Base-by-base conservation (phyloP, 2,113 vertebrate species). In the Oriolus oriolus region DNA sequence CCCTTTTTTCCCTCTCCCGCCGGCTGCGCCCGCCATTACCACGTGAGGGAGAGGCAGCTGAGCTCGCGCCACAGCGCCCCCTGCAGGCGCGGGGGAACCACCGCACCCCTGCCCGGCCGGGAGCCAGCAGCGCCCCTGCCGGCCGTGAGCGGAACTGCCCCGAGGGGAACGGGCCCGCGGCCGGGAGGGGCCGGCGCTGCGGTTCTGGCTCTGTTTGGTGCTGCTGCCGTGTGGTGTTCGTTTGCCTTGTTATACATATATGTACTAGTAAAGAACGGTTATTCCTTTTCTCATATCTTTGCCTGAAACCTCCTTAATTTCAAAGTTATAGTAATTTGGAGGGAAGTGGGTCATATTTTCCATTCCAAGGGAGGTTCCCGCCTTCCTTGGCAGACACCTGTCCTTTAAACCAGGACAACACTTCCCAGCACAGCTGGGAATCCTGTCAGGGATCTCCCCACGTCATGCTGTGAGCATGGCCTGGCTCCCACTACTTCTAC, bases 391-490 rank as follows among this genome's bases (percentile, higher is more conserved):
- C 15, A 35, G 54, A 52, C 16, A 42, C 6, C 9, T 41, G 35
- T 69, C 64, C 9, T 59, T n/a, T 50, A 59, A 82, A 41, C 30
- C 30, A 41, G 64, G 23, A 41, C 12, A 41, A 6, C 28, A 28
- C 31, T 42, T 13, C 12, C 8, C 21, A 30, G 4, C 21, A 9
- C 8, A 23, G 13, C 31, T 42, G 2, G 49, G 41, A 64, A 64
- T 75, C 50, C 42, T 56, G 30, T 22, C 47, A 27, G 33, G 1
- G 39, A 6, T 37, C 27, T 14, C 45, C 47, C 54, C 24, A 0
- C 0, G 0, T 8, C 26, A 37, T 64, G 27, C 78, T 4, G 0
- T 6, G 41, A 37, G 15, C 6, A 1, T 28, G 59, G 21, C 4
- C 1, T 19, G 53, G 19, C 57, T 90, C 12, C 30, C 17, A 10